Base-by-base conservation (phyloP, 2,797 vertebrate genomes). In the Leptatherina wallacei region DNA sequence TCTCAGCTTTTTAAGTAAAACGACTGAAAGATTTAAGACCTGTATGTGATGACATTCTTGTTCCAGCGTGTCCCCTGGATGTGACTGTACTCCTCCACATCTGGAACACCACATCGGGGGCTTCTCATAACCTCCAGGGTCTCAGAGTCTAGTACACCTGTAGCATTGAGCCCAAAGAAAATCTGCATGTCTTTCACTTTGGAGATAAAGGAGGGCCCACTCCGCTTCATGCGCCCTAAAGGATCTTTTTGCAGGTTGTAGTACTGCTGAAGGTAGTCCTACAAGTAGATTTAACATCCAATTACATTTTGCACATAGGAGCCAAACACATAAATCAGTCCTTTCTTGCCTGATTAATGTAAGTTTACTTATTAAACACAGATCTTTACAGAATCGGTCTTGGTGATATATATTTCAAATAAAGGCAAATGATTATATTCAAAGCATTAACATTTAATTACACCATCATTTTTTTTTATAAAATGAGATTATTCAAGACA, bases 101-200 rank as follows among this genome's bases (percentile, higher is more conserved):
- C 95, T 27, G 95, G 90, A 35, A 95, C 91, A 0, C 95, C 95
- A 78, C 94, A 96, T 14, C 94, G 90, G 13, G 94, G 94, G 9
- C 51, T 89, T 29, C 69, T 91, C 90, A 96, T 95, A 57, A 91
- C 71, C 35, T 86, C 80, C 27, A 95, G 61, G 1, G 94, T 95
- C 16, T 91, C 85, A 0, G 78, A 33, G 81, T 94, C 89, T 38
- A 95, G 71, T 9, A 5, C 62, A 6, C 95, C 95, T 0, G 94
- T 94, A 12, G 73, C 83, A 65, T 94, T 93, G n/a, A 95, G 91
- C n/a, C 91, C 84, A 51, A 95, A 95, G 84, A 95, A 95, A 29
- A 69, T 71, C 87, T 96, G 95, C 95, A 96, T 96, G 71, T 94
- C 94, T 69, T 90, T 93, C 68, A 96, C 64, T 77, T 93, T 95